A percentile compares a stretch with the other conserved stretches of the same genome.
Conservation (phyloP, 1,140 invertebrate genomes). For the Ruditapes philippinarum region DNA sequence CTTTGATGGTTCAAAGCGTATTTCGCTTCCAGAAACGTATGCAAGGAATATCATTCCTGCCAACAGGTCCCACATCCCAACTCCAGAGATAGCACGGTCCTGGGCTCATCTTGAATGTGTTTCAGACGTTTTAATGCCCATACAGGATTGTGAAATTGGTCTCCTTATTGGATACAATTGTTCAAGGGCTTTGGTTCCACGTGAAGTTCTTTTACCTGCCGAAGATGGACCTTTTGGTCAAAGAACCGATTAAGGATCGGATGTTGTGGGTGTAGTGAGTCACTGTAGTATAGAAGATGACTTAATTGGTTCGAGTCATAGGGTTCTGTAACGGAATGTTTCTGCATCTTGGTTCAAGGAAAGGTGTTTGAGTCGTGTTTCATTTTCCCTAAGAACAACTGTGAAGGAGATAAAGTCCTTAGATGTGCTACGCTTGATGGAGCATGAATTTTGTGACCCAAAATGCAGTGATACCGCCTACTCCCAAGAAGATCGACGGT, state of each 20-base stretch:
- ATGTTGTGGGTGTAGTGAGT: background rate
- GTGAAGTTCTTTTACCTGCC: background rate
- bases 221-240: conserved; percentile 10
- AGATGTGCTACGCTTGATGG: too few relatives aligned
- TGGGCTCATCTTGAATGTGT: conserved; percentile 43
- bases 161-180: too few relatives aligned
- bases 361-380: too few relatives aligned
- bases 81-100: conserved; percentile 1
- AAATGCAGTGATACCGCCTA: too few relatives aligned
- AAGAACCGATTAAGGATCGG: conserved; percentile 21
- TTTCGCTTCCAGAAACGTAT: conserved; percentile 15
- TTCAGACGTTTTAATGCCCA: background rate
- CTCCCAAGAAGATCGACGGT: background rate
- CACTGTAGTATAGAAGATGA: too few relatives aligned
- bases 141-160: background rate
- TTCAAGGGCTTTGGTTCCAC: conserved; percentile 6
- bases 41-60: conserved; percentile 63
- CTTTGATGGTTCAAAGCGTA: background rate
- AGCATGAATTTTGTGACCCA: background rate
- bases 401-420: too few relatives aligned
- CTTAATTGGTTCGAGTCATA: too few relatives aligned
- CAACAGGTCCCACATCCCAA: conserved; percentile 49
- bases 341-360: too few relatives aligned
- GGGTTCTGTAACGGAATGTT: too few relatives aligned
- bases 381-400: too few relatives aligned